These are phyloP conservation scores for Pogona vitticeps DNA, from an alignment of 2,113 vertebrate species.

Conservation along the genomic window DNA sequence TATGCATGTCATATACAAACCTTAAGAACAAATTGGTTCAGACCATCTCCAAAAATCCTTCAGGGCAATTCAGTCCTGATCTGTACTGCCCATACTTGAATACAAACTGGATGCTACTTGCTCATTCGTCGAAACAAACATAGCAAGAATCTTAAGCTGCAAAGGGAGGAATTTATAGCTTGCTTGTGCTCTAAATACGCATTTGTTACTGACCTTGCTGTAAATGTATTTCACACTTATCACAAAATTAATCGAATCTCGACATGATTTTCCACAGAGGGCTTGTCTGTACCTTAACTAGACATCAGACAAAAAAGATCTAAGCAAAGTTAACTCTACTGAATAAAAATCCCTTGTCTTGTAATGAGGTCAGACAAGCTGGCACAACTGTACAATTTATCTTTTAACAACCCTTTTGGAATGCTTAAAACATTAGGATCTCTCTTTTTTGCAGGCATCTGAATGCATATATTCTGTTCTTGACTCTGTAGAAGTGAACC, in stretches of 20 bases:
- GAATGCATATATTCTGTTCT: neutral
- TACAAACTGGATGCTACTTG: too few relatives aligned
- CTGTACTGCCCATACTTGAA: too few relatives aligned
- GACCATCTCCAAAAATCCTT: too few relatives aligned
- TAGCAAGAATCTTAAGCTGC: neutral
- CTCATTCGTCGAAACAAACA: neutral
- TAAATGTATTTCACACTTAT: slow-evolving; percentile 1
- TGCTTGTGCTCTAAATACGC: neutral
- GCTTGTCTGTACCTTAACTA: neutral
- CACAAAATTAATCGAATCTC: neutral
- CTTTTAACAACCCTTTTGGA: neutral
- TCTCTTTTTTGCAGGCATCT: too few relatives aligned
- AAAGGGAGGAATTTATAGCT: neutral
- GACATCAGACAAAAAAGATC: neutral
- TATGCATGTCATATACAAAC: too few relatives aligned
- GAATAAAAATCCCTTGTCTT: slow-evolving; percentile 2
- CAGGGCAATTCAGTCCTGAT: too few relatives aligned
- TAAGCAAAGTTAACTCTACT: neutral
- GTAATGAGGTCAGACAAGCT: neutral
- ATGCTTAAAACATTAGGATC: neutral
- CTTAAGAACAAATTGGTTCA: too few relatives aligned
- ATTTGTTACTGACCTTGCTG: neutral
- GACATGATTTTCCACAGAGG: neutral
- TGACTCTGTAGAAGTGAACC: neutral
- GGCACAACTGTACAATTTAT: neutral